A percentile compares a stretch with the other conserved stretches of the same genome.
phyloP scores from a whole-genome alignment of 2,113 vertebrate species.

The Sterrhoptilus dennistouni region DNA sequence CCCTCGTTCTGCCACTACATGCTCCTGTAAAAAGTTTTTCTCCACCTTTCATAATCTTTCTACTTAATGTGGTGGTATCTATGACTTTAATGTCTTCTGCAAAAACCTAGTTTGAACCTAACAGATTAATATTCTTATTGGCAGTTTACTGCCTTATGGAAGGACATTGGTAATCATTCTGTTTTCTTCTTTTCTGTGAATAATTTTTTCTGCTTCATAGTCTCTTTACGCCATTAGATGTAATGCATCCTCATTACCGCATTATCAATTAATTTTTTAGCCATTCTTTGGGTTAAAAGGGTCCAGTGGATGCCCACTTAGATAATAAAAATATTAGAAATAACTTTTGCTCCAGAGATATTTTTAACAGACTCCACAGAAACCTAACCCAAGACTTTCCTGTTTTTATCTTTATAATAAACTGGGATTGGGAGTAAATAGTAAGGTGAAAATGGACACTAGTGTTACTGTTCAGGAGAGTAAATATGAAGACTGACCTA shows the following conservation, averaged over 20 bases:
- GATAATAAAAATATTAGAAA: background rate
- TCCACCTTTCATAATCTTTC: background rate
- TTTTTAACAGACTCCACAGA: background rate
- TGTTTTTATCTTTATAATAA: background rate
- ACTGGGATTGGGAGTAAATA: background rate
- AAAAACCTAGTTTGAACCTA: background rate
- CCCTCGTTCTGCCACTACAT: background rate
- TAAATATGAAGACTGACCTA: background rate
- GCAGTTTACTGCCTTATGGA: background rate
- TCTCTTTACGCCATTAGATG: background rate
- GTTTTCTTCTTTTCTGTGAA: background rate
- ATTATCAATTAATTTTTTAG: background rate
- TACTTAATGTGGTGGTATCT: background rate
- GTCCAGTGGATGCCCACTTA: background rate
- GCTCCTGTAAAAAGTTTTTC: background rate
- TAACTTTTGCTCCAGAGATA: background rate
- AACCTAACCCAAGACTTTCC: background rate
- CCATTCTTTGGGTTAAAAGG: background rate
- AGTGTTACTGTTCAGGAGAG: background rate
- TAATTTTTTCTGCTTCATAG: background rate
- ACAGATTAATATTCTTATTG: background rate
- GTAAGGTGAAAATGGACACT: background rate
- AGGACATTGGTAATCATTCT: background rate
- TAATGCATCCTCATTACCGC: background rate
- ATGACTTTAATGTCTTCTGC: background rate